phyloP scores from a whole-genome alignment of 2,888 invertebrate genomes.

The Mimumesa dahlbomi region DNA sequence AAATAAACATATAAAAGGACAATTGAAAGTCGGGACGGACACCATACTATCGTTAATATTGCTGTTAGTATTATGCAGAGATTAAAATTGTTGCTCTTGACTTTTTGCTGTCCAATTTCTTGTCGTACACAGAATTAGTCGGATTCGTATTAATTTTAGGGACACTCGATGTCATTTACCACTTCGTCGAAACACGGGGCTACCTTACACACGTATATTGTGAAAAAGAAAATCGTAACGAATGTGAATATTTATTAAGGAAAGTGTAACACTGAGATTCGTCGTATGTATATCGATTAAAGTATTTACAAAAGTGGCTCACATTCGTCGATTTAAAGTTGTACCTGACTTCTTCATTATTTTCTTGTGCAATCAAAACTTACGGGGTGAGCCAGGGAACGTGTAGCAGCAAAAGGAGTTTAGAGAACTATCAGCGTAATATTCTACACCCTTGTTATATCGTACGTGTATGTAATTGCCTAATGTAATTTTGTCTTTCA shows the following conservation, averaged over 20 bases:
- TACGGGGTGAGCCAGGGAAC: too few relatives aligned
- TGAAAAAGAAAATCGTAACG: slow-evolving; percentile 1
- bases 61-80: too few relatives aligned
- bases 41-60: too few relatives aligned
- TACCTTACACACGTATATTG: not conserved
- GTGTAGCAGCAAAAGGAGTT: too few relatives aligned
- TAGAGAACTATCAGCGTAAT: too few relatives aligned
- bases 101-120: slow-evolving; percentile 4
- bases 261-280: not conserved
- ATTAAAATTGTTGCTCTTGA: too few relatives aligned
- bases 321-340: too few relatives aligned
- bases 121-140: slow-evolving; percentile 3
- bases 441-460: too few relatives aligned
- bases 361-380: too few relatives aligned
- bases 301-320: not conserved
- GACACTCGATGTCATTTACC: slow-evolving; percentile 7
- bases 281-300: not conserved
- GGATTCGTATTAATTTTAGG: slow-evolving; percentile 4
- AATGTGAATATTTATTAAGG: slow-evolving; percentile 2
- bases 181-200: not conserved
- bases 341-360: too few relatives aligned
- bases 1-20: slow-evolving; percentile 2
- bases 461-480: not conserved
- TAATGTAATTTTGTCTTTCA: not conserved
- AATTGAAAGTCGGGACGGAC: not conserved